These are phyloP conservation scores for Blera fallax DNA, from an alignment of 2,888 invertebrate species.

Conservation along the genomic window DNA sequence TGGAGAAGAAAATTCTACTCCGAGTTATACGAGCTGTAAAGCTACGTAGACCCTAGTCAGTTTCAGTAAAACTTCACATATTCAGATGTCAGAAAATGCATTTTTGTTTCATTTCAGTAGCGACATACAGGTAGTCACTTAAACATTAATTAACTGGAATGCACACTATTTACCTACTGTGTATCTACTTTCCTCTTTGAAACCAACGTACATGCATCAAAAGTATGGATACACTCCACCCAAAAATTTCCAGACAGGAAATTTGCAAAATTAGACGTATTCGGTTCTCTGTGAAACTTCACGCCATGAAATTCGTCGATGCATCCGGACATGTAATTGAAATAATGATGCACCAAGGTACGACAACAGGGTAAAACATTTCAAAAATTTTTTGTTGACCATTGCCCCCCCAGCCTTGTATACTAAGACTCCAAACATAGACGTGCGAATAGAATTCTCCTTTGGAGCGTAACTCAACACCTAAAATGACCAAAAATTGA, in stretches of 20 bases:
- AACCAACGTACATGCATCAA: neutral
- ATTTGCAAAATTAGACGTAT: slow-evolving; percentile 9
- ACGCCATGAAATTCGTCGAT: slow-evolving; percentile 48
- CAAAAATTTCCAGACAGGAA: neutral
- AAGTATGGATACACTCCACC: neutral
- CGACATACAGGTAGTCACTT: too few relatives aligned
- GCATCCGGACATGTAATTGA: slow-evolving; percentile 64
- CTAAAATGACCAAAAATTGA: slow-evolving; percentile 67
- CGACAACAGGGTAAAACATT: slow-evolving; percentile 33
- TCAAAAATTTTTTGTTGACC: neutral
- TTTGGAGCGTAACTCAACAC: slow-evolving; percentile 70
- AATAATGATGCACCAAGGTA: slow-evolving; percentile 67
- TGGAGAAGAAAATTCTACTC: too few relatives aligned
- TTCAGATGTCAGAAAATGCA: too few relatives aligned
- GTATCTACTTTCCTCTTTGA: neutral
- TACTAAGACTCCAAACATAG: slow-evolving; percentile 45
- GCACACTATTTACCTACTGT: too few relatives aligned
- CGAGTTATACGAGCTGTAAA: too few relatives aligned
- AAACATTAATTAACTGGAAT: too few relatives aligned
- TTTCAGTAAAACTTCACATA: too few relatives aligned
- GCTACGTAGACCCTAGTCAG: too few relatives aligned
- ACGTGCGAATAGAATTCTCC: slow-evolving; percentile 54
- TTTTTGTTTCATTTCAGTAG: too few relatives aligned
- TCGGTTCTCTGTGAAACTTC: slow-evolving; percentile 9
- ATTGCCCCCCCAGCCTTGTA: slow-evolving; percentile 17